Evolutionary conservation across 2,888 invertebrate species (phyloP), one percentile per base, ranked within the genome.

Genomic region (Eupithecia abbreviata): DNA sequence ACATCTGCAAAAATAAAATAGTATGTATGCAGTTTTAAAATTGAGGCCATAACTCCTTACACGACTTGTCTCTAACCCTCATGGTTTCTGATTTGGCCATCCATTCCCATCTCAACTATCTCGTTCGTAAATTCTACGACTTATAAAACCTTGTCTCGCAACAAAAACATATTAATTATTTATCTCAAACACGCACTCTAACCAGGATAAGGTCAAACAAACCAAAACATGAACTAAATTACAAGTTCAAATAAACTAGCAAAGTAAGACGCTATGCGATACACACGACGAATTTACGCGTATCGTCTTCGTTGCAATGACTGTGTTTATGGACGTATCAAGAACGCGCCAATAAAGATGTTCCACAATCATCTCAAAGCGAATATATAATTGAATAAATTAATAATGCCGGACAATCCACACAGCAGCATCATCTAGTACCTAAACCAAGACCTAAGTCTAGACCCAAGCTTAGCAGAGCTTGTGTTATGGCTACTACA

Each of bases 131-230:
- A 65, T 65, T 41, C 13, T 13, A 41, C 30, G 30, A 6, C 13
- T 41, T 2, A 41, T 13, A 65, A 41, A 41, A 41, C 5, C 65
- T 65, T 65, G 41, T 41, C 65, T 41, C 41, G 30, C 10, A 76
- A 55, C 47, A 70, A 70, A 76, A 71, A 73, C 72, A 69, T 67
- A 30, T 71, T 55, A 71, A 10, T 47, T 45, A 75, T 71, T 66
- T 41, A 41, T n/a, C 55, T 58, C 18, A 9, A 18, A 58, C 55
- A 58, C 55, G 70, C 70, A 58, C 71, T 30, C 1, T 18, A 73
- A 66, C 76, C 15, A 65, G 58, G 62, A 79, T 74, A 49, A 77
- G 77, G 75, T 74, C 77, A 51, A 45, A 42, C 6, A 67, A 77
- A 55, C 70, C 65, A 72, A 66, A 70, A 47, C 62, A 73, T 51